Conservation (phyloP, 2,797 vertebrate genomes). For the Spinus olivaceus region DNA sequence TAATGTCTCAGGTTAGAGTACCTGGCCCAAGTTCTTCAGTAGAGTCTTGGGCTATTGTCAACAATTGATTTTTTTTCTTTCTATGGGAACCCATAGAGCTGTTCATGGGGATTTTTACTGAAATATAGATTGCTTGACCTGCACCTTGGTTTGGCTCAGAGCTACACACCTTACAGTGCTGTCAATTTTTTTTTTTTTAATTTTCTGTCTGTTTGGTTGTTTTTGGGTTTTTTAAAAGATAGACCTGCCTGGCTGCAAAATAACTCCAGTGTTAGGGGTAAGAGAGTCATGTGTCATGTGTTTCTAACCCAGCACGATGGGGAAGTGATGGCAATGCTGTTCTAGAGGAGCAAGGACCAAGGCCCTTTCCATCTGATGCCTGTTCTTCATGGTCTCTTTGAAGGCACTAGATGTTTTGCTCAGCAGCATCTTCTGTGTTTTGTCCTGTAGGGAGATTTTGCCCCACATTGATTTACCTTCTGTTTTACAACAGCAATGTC, state of each 20-base stretch:
- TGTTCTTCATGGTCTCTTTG: background rate
- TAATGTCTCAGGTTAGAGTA: background rate
- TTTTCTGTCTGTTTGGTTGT: background rate
- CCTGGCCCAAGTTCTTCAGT: fast-evolving
- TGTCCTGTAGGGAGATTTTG: background rate
- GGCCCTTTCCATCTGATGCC: background rate
- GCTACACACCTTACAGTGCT: background rate
- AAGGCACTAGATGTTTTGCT: background rate
- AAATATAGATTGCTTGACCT: background rate
- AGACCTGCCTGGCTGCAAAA: background rate
- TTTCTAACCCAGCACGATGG: fast-evolving
- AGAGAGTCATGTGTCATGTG: background rate
- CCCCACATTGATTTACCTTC: background rate
- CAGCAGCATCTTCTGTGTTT: background rate
- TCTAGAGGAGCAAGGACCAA: background rate
- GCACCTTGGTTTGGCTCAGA: background rate
- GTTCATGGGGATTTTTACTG: background rate
- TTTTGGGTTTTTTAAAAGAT: background rate
- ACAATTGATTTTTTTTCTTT: background rate
- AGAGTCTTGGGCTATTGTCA: background rate
- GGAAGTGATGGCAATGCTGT: background rate
- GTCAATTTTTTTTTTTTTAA: background rate
- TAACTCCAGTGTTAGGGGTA: background rate
- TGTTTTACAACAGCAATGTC: background rate
- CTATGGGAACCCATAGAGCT: background rate